A percentile compares a stretch with the other conserved stretches of the same genome.
phyloP scores from a whole-genome alignment of 1,140 invertebrate genomes.

The Drosophila ambigua region DNA sequence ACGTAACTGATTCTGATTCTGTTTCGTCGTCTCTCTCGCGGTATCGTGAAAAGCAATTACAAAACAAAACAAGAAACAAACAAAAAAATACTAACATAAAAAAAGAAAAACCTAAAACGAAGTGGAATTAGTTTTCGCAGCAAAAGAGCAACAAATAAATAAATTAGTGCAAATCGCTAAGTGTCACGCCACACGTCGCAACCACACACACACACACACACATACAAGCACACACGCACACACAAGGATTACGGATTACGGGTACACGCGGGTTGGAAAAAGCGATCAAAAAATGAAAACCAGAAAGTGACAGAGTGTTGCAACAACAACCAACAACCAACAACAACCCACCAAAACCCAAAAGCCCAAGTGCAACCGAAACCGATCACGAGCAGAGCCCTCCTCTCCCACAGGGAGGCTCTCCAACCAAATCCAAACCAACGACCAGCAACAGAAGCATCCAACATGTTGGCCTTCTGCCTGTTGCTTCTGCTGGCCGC shows the following conservation, averaged over 20 bases:
- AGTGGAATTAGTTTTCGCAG: slow-evolving; percentile 3
- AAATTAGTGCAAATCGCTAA: slow-evolving; percentile 41
- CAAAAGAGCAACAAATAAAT: slow-evolving; percentile 7
- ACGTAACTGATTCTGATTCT: slow-evolving; percentile 12
- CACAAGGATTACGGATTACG: slow-evolving; percentile 83
- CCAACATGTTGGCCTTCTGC: slow-evolving; percentile 20
- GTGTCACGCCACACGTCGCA: slow-evolving; percentile 19
- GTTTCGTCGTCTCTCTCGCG: slow-evolving; percentile 1
- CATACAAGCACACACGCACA: slow-evolving; percentile 21
- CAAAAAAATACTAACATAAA: slow-evolving; percentile 11
- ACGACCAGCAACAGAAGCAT: slow-evolving; percentile 1
- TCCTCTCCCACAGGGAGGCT: not conserved
- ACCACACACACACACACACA: slow-evolving; percentile 23
- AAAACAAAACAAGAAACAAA: slow-evolving; percentile 12
- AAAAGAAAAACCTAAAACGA: not conserved
- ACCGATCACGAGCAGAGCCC: slow-evolving; percentile 5
- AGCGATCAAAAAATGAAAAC: slow-evolving; percentile 78
- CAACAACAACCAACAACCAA: slow-evolving; percentile 29
- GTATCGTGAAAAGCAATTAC: slow-evolving; percentile 8
- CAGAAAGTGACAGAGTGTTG: slow-evolving; percentile 67
- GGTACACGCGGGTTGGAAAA: slow-evolving; percentile 53
- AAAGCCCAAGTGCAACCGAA: slow-evolving; percentile 31
- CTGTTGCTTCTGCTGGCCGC: slow-evolving; percentile 54
- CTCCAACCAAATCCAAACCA: slow-evolving; percentile 17
- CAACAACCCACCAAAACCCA: slow-evolving; percentile 22